A percentile compares a stretch with the other conserved stretches of the same genome.
phyloP scores from a whole-genome alignment of 2,888 invertebrate genomes.

The Melangyna quadrimaculata region DNA sequence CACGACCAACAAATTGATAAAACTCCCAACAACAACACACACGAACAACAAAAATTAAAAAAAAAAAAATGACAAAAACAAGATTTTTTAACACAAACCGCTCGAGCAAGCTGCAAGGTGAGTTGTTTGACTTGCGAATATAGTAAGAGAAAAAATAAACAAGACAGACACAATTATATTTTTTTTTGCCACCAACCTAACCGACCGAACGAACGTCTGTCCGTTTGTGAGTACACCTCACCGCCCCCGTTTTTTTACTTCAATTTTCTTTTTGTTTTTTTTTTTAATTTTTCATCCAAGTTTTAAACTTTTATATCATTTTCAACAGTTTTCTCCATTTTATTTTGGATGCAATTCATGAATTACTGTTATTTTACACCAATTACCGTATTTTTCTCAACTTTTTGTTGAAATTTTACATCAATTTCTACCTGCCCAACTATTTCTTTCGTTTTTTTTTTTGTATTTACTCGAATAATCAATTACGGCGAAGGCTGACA shows the following conservation, averaged over 20 bases:
- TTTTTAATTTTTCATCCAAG: slow-evolving; percentile 1
- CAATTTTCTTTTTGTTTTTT: not conserved
- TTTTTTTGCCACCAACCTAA: slow-evolving; percentile 50
- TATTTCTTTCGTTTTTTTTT: not conserved
- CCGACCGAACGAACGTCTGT: slow-evolving; percentile 1
- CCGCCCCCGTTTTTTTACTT: slow-evolving; percentile 22
- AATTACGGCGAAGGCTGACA: slow-evolving; percentile 52
- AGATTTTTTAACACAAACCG: slow-evolving; percentile 47
- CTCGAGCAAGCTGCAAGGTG: slow-evolving; percentile 50
- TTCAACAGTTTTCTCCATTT: slow-evolving; percentile 2
- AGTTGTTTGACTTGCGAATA: slow-evolving; percentile 65
- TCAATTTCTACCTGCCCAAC: slow-evolving; percentile 51
- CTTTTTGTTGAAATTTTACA: slow-evolving; percentile 4
- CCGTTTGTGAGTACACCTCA: slow-evolving; percentile 36
- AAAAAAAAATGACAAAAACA: slow-evolving; percentile 37
- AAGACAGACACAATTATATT: slow-evolving; percentile 50
- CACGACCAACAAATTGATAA: not conserved
- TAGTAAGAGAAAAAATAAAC: slow-evolving; percentile 37
- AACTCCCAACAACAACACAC: slow-evolving; percentile 1
- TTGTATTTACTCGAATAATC: slow-evolving; percentile 52
- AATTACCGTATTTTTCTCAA: slow-evolving; percentile 16
- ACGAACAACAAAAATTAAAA: not conserved
- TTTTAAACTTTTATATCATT: not conserved
- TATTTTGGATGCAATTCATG: not conserved
- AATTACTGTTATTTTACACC: not conserved